Evolutionary conservation across 2,888 invertebrate genomes (phyloP).

Genomic region (Nomada lathburiana): DNA sequence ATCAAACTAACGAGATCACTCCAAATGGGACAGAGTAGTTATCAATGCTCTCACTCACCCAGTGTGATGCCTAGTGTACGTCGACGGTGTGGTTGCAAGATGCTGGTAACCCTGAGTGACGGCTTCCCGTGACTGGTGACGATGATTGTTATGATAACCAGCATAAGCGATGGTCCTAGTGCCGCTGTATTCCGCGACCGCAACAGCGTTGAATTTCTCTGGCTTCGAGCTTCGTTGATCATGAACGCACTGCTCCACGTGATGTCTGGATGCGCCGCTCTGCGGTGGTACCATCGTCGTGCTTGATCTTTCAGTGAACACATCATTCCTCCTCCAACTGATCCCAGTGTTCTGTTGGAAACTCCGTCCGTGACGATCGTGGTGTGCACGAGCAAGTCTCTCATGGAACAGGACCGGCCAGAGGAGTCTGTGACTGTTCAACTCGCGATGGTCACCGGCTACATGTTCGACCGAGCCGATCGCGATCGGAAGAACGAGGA

Average conservation of each 20-base stretch:
- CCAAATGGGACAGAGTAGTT: background rate
- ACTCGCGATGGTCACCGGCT: constrained; percentile 32
- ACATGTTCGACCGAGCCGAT: constrained; percentile 12
- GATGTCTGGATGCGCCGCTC: constrained; percentile 47
- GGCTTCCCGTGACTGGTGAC: constrained; percentile 65
- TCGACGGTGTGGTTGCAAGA: constrained; percentile 64
- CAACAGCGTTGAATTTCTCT: constrained; percentile 72
- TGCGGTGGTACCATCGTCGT: constrained; percentile 13
- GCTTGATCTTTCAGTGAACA: background rate
- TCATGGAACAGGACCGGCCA: constrained; percentile 69
- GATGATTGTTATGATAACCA: constrained; percentile 73
- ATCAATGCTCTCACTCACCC: constrained; percentile 74
- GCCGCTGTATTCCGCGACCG: constrained; percentile 70
- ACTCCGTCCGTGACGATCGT: constrained; percentile 38
- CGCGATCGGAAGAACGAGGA: constrained; percentile 24
- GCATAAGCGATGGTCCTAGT: constrained; percentile 75
- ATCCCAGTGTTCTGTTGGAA: constrained; percentile 25
- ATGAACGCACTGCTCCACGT: constrained; percentile 57
- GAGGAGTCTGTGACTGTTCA: constrained; percentile 28
- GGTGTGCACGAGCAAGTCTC: constrained; percentile 41
- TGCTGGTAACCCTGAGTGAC: constrained; percentile 65
- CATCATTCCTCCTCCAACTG: constrained; percentile 37
- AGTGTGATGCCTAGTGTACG: constrained; percentile 78
- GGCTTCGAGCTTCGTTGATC: constrained; percentile 52
- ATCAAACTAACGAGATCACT: background rate